These are phyloP conservation scores for Callyntrura guangdongensis DNA, from an alignment of 2,888 invertebrate species.

Conservation along the genomic window DNA sequence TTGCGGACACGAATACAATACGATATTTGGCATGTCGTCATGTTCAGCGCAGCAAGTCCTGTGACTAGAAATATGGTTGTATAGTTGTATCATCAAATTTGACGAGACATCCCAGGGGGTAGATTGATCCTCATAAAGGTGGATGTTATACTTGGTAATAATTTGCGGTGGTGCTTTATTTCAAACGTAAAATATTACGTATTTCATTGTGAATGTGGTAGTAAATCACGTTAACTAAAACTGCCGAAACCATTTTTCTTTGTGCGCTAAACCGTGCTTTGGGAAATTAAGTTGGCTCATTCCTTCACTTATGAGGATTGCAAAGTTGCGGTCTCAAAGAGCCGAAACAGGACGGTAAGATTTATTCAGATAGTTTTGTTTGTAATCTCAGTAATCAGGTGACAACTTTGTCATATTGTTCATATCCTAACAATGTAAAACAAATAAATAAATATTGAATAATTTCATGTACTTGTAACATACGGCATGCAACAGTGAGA, in stretches of 20 bases:
- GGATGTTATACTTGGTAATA: slow-evolving; percentile 16
- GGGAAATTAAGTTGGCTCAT: neutral
- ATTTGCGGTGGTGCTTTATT: neutral
- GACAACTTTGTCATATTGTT: no score
- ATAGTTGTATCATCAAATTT: slow-evolving; percentile 48
- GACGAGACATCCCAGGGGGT: slow-evolving; percentile 71
- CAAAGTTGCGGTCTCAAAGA: neutral
- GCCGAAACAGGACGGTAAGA: no score
- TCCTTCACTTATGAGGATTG: neutral
- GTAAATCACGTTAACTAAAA: slow-evolving; percentile 6
- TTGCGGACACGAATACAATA: neutral
- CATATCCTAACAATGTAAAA: no score
- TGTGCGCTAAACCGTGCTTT: neutral
- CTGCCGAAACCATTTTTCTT: neutral
- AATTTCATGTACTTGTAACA: no score
- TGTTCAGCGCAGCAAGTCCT: slow-evolving; percentile 11
- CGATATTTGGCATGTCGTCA: slow-evolving; percentile 48
- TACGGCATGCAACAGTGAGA: no score
- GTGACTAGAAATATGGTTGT: slow-evolving; percentile 29
- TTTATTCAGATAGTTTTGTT: no score
- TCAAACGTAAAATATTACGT: neutral
- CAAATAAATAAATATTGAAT: no score
- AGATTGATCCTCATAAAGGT: slow-evolving; percentile 62
- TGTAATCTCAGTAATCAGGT: no score
- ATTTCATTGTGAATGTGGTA: neutral